These are phyloP conservation scores for Ricordea florida DNA, from an alignment of 92 coral and sea anemone species.

Conservation along the genomic window DNA sequence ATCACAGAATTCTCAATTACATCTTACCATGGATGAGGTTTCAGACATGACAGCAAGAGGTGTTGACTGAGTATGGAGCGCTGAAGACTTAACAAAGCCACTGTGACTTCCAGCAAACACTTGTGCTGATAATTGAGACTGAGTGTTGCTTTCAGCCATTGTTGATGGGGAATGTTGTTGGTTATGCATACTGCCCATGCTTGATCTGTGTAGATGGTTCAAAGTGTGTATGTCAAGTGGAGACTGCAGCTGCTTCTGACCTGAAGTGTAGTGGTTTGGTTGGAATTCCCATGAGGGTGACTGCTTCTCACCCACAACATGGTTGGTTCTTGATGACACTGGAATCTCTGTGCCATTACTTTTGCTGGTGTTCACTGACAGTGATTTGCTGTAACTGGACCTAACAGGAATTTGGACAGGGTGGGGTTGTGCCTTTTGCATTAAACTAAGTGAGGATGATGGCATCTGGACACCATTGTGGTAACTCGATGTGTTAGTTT, in stretches of 20 bases:
- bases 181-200: background rate
- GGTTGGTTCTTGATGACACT: background rate
- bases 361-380: background rate
- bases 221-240: conserved; percentile 17
- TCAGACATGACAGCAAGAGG: no score
- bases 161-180: background rate
- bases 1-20: no score
- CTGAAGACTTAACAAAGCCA: no score
- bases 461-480: background rate
- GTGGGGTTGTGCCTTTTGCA: conserved; percentile 3
- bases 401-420: background rate
- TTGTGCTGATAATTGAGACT: background rate
- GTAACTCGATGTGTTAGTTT: background rate
- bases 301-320: conserved; percentile 3
- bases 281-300: background rate
- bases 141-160: background rate
- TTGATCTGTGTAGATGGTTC: conserved; percentile 26
- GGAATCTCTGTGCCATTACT: background rate
- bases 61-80: no score
- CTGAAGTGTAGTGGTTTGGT: conserved; percentile 4
- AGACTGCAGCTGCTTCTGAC: background rate
- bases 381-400: background rate
- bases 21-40: no score
- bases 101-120: conserved; percentile 4
- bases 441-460: background rate